Conservation (phyloP, 2,113 vertebrate species). For the Collichthys lucidus region DNA sequence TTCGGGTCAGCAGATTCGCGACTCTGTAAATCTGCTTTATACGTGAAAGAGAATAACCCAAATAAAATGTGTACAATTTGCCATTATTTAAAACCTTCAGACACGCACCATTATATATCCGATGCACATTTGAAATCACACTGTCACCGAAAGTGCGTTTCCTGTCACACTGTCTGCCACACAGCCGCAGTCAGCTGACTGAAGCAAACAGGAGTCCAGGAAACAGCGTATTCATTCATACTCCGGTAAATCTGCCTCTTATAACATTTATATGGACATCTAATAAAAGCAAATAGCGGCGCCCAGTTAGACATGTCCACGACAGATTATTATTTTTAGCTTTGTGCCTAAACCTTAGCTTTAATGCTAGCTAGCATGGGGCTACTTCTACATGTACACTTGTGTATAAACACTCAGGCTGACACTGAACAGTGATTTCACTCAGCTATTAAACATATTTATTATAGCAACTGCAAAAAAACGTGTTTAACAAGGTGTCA, state of each 20-base stretch:
- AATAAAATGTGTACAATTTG: background rate
- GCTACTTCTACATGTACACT: background rate
- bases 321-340: background rate
- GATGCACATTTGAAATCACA: accelerated
- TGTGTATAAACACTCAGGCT: background rate
- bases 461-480: background rate
- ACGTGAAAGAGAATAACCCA: background rate
- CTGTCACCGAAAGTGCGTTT: conserved; percentile 58
- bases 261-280: background rate
- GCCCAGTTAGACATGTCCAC: background rate
- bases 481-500: accelerated
- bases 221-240: conserved; percentile 29
- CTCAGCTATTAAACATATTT: background rate
- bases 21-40: accelerated
- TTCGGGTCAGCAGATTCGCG: conserved; percentile 30
- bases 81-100: accelerated
- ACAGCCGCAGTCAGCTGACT: conserved; percentile 61
- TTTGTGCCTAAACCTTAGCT: conserved; percentile 2
- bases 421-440: background rate
- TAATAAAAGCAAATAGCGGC: accelerated
- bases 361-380: background rate
- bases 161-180: background rate
- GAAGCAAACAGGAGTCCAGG: conserved; percentile 26
- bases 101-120: accelerated
- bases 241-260: conserved; percentile 32